Conservation (phyloP, 2,797 vertebrate species). For the Anas capensis region DNA sequence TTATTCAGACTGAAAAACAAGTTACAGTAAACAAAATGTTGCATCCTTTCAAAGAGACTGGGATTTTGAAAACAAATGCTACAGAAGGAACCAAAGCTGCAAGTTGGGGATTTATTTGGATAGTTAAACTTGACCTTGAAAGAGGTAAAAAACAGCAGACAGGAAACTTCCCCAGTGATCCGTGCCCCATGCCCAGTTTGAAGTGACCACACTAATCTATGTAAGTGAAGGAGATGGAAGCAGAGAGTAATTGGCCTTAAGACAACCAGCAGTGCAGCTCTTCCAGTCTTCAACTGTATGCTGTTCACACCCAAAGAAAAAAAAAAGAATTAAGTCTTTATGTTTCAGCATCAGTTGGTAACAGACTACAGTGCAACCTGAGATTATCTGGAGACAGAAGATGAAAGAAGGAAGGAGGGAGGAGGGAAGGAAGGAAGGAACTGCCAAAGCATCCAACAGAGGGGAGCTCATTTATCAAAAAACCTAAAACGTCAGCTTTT, state of each 20-base stretch:
- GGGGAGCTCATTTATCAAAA: background rate
- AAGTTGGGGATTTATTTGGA: background rate
- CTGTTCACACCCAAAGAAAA: background rate
- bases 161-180: background rate
- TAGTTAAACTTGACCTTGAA: background rate
- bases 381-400: background rate
- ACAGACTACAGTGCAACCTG: background rate
- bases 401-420: background rate
- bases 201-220: background rate
- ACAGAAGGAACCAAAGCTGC: background rate
- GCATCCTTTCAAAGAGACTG: background rate
- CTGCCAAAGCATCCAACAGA: background rate
- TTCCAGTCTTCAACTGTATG: background rate
- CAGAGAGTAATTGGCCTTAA: background rate
- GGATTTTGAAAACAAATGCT: background rate
- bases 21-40: constrained; percentile 38
- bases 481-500: background rate
- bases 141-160: background rate
- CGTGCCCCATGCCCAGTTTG: background rate
- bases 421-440: background rate
- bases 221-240: background rate
- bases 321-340: background rate
- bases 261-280: background rate
- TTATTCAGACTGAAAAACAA: constrained; percentile 13
- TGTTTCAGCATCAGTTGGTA: accelerated